Percentiles rank a stretch among this genome's conserved stretches.
phyloP scores from a whole-genome alignment of 1,140 invertebrate species.

The Drosophila erecta region DNA sequence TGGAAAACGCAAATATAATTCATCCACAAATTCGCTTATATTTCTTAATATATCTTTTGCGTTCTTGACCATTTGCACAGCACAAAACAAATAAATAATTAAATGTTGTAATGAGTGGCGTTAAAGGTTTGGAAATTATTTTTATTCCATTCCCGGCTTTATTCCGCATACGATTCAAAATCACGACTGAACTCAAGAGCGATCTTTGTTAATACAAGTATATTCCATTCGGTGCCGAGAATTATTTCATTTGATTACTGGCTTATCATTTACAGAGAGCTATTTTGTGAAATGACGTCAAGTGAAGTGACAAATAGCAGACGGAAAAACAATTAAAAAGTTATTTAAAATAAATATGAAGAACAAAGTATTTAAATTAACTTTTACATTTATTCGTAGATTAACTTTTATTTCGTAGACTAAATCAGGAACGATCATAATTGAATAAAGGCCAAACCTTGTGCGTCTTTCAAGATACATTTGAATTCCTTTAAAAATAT shows the following conservation, averaged over 20 bases:
- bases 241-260: conserved; percentile 23
- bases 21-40: conserved; percentile 44
- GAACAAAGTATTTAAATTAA: not conserved
- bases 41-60: conserved; percentile 36
- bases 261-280: conserved; percentile 36
- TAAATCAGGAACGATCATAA: too few species aligned
- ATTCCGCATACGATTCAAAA: conserved; percentile 11
- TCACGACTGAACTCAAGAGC: conserved; percentile 21
- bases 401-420: not conserved
- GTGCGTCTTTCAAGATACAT: too few species aligned
- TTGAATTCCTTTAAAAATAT: too few species aligned
- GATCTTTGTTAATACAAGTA: not conserved
- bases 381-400: not conserved
- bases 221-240: conserved; percentile 9
- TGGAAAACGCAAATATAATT: conserved; percentile 70
- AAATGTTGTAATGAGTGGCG: conserved; percentile 21
- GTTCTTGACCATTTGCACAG: conserved; percentile 20
- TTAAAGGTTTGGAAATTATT: conserved; percentile 6
- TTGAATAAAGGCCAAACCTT: too few species aligned
- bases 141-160: conserved; percentile 2
- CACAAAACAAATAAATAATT: not conserved
- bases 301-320: conserved; percentile 44
- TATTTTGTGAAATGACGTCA: conserved; percentile 47
- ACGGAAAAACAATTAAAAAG: conserved; percentile 35
- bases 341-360: not conserved